Evolutionary conservation across 2,888 invertebrate species (phyloP), one percentile per base, ranked within the genome.

Genomic region (Aphodius granarius): DNA sequence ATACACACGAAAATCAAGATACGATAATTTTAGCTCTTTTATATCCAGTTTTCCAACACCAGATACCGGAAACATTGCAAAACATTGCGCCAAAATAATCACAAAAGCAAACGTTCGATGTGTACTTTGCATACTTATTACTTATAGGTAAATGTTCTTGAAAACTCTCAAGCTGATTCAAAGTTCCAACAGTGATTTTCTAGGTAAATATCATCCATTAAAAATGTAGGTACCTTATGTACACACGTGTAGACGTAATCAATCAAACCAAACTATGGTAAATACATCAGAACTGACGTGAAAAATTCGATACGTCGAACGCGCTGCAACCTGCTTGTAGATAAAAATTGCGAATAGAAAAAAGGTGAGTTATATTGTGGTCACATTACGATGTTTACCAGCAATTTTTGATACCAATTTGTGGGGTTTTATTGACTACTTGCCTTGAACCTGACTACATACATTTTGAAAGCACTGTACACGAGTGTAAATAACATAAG

Each of bases 1-100:
- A 17, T 62, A 17, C n/a, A 43, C 17, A 5, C 23, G 22, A n/a
- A 63, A 63, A n/a, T 19, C 19, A 20, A 9, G 19, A 18, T 17
- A 68, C 15, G 19, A 71, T 18, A 74, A 68, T 18, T 62, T 5
- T 16, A 66, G 19, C n/a, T 6, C 18, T n/a, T 18, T 9, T 74
- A 5, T 5, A 19, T 23, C 22, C 21, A 13, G 18, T 5, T 63
- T 65, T 0, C 20, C 17, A 16, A 74, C 62, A 17, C 68, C 68
- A 22, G 23, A 13, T 19, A 68, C 21, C 3, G 74, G 74, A 70
- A 74, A 71, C 72, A 74, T 74, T 18, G 66, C 74, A 62, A 74
- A 74, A 43, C 74, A 74, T 70, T 74, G 71, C 18, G 74, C 74
- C 68, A 74, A 43, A 71, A 68, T 68, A 43, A 74, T 65, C 6